Evolutionary conservation across 2,797 vertebrate species (phyloP).

Genomic region (Schizopygopsis malacanthus): DNA sequence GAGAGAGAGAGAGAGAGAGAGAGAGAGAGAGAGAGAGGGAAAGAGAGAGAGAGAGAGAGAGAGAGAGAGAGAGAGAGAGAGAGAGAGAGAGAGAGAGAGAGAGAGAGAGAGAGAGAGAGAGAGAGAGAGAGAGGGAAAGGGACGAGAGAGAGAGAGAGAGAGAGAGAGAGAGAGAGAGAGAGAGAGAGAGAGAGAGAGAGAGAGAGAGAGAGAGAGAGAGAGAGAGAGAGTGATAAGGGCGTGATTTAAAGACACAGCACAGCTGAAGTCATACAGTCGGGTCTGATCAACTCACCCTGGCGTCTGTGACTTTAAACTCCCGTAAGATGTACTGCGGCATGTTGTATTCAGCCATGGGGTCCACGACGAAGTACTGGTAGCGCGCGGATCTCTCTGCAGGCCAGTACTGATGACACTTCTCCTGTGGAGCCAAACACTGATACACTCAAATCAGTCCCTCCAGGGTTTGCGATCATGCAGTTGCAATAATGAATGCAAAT

Average conservation of each 20-base stretch:
- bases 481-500: neutral
- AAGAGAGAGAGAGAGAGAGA: too few species aligned
- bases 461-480: neutral
- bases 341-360: conserved; percentile 99
- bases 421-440: conserved; percentile 73
- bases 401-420: conserved; percentile 99
- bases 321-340: conserved; percentile 99
- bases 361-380: conserved; percentile 98
- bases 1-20: conserved; percentile 15
- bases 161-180: neutral
- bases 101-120: neutral
- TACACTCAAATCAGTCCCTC: neutral
- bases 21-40: neutral
- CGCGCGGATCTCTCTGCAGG: conserved; percentile 94
- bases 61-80: too few species aligned
- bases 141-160: neutral
- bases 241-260: neutral
- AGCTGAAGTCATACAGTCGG: neutral
- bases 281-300: conserved; percentile 79
- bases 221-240: neutral
- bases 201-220: too few species aligned
- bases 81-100: too few species aligned
- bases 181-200: conserved; percentile 17
- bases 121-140: conserved; percentile 13
- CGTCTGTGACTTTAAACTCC: conserved; percentile 97